A percentile compares a stretch with the other conserved stretches of the same genome.
Conservation (phyloP, 92 coral and sea anemone species). For the Pocillopora grandis region DNA sequence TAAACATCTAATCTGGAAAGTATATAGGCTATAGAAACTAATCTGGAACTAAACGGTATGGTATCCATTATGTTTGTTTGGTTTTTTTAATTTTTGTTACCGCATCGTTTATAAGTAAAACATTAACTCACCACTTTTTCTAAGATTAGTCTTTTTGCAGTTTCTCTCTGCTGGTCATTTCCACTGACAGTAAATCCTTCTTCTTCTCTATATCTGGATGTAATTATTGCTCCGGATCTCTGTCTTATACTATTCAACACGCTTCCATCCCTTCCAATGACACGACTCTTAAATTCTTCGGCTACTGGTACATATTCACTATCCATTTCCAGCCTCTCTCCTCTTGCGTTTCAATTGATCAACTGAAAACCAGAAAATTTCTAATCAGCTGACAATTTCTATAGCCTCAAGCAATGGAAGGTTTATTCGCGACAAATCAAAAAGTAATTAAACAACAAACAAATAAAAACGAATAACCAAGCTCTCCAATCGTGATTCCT, state of each 20-base stretch:
- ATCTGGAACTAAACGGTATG: not conserved
- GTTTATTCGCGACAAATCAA: no score
- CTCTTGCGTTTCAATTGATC: not conserved
- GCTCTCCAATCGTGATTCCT: no score
- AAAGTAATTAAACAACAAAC: no score
- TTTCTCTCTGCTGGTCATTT: conserved; percentile 9
- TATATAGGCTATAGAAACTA: no score
- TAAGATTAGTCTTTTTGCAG: conserved; percentile 5
- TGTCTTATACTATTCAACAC: not conserved
- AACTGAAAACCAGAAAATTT: not conserved
- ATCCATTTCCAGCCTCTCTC: not conserved
- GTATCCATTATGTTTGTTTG: not conserved
- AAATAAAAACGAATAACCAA: no score
- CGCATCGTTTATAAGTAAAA: not conserved
- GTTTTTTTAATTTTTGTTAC: no score
- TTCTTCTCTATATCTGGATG: not conserved
- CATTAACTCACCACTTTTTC: conserved; percentile 7
- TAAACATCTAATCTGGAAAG: no score
- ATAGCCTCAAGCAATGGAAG: no score
- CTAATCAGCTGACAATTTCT: not conserved
- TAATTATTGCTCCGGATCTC: conserved; percentile 16
- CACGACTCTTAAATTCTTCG: not conserved
- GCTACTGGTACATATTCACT: conserved; percentile 10
- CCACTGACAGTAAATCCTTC: conserved; percentile 18
- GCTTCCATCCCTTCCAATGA: conserved; percentile 15